Evolutionary conservation across 2,888 invertebrate species (phyloP), one percentile per base, ranked within the genome.

Genomic region (Eucriotettix oculatus): DNA sequence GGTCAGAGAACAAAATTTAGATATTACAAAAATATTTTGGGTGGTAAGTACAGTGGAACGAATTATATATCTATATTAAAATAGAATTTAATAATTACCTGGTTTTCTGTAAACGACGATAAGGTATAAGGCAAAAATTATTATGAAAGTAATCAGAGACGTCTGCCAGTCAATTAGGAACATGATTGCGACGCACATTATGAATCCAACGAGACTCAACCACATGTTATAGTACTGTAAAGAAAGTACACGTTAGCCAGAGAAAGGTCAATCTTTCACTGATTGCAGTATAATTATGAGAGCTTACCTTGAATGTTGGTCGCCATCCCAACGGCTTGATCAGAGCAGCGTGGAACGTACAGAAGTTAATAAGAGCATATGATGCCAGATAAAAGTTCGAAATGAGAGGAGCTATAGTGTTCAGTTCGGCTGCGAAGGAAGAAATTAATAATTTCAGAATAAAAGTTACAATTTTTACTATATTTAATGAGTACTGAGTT

Each of bases 331-430:
- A 76, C 0, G 91, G 90, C 62, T 90, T 86, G 41, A 92, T 84
- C 52, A 93, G 77, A 1, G 91, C 90, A 7, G 93, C 93, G 74
- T 95, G 95, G 77, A 95, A 95, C 41, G 93, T 93, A 71, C 94
- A 93, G 76, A 93, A 94, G 76, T 95, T 95, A 70, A 95, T 92
- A 63, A 95, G 81, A 16, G 93, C 93, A 71, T 95, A 95, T 1
- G 94, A 92, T 0, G 93, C 92, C 72, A 95, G 78, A 75, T 94
- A 95, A 75, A 95, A 95, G 70, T 91, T 95, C n/a, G 94, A 92
- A 67, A 95, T 94, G 66, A 95, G 76, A 0, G 94, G 94, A 11
- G 95, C 94, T 62, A 95, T 90, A 1, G 83, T 82, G 72, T 95
- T 94, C 66, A 95, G 74, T 70, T 95, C 84, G 16, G 90, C 92